These are phyloP conservation scores for Diarsia dahlii DNA, from an alignment of 2,888 invertebrate genomes.

Conservation along the genomic window DNA sequence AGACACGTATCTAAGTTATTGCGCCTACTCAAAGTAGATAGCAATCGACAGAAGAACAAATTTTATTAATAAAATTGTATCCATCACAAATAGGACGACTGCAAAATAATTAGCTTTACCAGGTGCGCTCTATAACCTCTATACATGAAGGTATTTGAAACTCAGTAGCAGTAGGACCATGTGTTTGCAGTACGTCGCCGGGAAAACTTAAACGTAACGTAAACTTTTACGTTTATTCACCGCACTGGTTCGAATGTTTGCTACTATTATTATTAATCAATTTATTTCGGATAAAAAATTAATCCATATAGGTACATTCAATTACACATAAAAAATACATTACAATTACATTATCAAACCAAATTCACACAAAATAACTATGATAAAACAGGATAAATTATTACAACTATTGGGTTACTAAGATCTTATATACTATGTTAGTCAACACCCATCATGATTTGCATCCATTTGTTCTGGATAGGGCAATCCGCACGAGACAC, in stretches of 20 bases:
- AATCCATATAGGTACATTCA: too few species aligned
- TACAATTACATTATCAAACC: too few species aligned
- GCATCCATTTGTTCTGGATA: too few species aligned
- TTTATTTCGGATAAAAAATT: too few species aligned
- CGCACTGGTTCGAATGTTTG: conserved; percentile 21
- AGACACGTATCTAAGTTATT: not conserved
- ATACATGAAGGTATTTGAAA: conserved; percentile 33
- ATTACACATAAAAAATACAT: too few species aligned
- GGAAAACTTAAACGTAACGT: conserved; percentile 52
- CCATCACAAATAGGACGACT: not conserved
- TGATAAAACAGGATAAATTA: too few species aligned
- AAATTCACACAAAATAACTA: too few species aligned
- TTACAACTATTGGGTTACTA: too few species aligned
- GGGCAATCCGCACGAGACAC: too few species aligned
- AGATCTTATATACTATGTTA: too few species aligned
- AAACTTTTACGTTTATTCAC: conserved; percentile 46
- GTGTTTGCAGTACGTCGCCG: conserved; percentile 30
- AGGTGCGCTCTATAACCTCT: not conserved
- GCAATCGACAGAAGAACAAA: not conserved
- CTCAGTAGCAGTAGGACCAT: conserved; percentile 16
- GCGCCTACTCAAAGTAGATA: not conserved
- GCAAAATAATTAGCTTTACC: not conserved
- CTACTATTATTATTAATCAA: too few species aligned
- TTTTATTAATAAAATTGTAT: not conserved
- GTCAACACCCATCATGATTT: too few species aligned